Evolutionary conservation across 2,888 invertebrate genomes (phyloP).

Genomic region (Malthinus flaveolus): DNA sequence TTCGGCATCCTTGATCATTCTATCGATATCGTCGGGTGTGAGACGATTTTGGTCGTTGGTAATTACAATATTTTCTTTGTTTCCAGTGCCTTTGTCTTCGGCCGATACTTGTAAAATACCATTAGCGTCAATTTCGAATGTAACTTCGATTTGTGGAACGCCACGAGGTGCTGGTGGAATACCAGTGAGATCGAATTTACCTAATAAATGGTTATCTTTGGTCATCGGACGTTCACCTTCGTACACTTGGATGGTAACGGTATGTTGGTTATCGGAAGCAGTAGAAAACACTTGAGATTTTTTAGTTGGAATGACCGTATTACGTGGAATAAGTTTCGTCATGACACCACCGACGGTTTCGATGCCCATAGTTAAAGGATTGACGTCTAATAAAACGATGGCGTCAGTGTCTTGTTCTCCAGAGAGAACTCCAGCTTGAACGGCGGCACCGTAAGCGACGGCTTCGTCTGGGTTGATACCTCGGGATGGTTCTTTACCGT

Average conservation of each 20-base stretch:
- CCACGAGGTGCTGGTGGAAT: constrained; percentile 94
- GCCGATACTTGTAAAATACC: constrained; percentile 96
- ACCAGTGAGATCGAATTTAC: constrained; percentile 97
- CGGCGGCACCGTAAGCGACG: constrained; percentile 97
- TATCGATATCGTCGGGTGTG: constrained; percentile 97
- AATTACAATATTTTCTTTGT: constrained; percentile 97
- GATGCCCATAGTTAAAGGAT: constrained; percentile 98
- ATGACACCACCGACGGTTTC: constrained; percentile 99
- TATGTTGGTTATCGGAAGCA: constrained; percentile 98
- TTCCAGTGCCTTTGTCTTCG: constrained; percentile 99
- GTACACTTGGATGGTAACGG: constrained; percentile 97
- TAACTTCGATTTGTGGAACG: constrained; percentile 93
- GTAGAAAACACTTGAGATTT: constrained; percentile 99
- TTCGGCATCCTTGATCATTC: constrained; percentile 99
- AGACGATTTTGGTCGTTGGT: constrained; percentile 97
- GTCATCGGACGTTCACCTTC: constrained; percentile 99
- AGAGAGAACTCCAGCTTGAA: constrained; percentile 96
- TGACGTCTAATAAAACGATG: constrained; percentile 95
- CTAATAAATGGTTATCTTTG: constrained; percentile 97
- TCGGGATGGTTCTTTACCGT: constrained; percentile 96
- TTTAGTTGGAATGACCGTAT: constrained; percentile 99
- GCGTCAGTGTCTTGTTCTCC: constrained; percentile 98
- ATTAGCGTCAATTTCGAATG: constrained; percentile 93
- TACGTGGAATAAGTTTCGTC: constrained; percentile 97
- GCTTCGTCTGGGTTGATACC: constrained; percentile 99